Percentiles rank a stretch among this genome's conserved stretches.
Conservation (phyloP, 2,797 vertebrate genomes). For the Euphonia xanthogaster region DNA sequence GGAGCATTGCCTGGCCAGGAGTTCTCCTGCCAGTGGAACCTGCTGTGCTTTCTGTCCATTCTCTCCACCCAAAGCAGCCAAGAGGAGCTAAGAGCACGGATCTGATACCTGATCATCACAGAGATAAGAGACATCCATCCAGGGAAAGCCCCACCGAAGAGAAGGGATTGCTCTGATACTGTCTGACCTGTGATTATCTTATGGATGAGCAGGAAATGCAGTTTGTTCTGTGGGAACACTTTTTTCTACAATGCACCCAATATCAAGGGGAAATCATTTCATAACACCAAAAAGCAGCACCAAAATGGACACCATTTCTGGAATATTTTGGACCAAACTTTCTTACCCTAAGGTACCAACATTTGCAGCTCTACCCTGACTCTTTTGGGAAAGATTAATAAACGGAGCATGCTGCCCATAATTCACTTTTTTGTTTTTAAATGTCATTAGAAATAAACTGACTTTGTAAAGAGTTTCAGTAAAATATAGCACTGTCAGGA, state of each 20-base stretch:
- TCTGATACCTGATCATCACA: not conserved
- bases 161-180: not conserved
- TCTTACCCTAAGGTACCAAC: not conserved
- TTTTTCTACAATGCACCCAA: not conserved
- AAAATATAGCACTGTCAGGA: not conserved
- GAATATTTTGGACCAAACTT: not conserved
- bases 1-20: fast-evolving
- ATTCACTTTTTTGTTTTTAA: not conserved
- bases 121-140: not conserved
- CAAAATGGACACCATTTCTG: not conserved
- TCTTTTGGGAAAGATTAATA: not conserved
- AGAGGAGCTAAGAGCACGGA: not conserved
- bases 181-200: fast-evolving
- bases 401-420: not conserved
- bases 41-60: not conserved
- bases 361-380: not conserved
- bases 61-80: not conserved
- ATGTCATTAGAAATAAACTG: not conserved
- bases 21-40: not conserved
- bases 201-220: not conserved
- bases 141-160: not conserved
- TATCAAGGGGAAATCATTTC: fast-evolving
- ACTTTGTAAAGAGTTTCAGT: not conserved
- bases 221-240: not conserved
- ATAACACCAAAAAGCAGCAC: fast-evolving